Base-by-base conservation (phyloP, 2,888 invertebrate species). In the Gonocerus acuteangulatus region DNA sequence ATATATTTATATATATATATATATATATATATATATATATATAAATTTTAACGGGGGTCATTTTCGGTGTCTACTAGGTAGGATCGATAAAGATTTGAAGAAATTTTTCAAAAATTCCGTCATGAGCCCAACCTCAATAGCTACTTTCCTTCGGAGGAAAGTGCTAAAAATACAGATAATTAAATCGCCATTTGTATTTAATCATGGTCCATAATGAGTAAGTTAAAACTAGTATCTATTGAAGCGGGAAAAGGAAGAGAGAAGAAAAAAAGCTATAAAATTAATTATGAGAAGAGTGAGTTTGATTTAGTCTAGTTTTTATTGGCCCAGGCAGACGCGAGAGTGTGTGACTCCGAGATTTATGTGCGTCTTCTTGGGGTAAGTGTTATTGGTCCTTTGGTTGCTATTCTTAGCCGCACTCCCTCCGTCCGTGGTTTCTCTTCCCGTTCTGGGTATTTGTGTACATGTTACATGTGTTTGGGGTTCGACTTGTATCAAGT, bases 241-340 rank as follows among this genome's bases (percentile, higher is more conserved):
- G 39, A 54, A 54, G 54, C 22, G 34, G 11, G 42, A 19, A 39
- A 42, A 54, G 34, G 21, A 39, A 52, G 13, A 19, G 13, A n/a
- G 19, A 51, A n/a, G 4, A 18, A 34, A 51, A 36, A 52, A 21
- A 19, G 39, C 4, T 15, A 11, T 23, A n/a, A 9, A 22, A 54
- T 54, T 54, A 54, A 54, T 54, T 54, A 54, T 34, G 21, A 39
- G 42, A 54, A 22, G 39, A 42, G 54, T 21, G 54, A 21, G 11
- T 54, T n/a, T 54, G 54, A 54, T 54, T 54, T 54, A 54, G 54
- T 13, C 18, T 1, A 42, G 54, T 54, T 54, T 54, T 54, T 42
- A 54, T 54, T 42, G 42, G 54, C 39, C 21, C 42, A 9, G 47
- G 21, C 21, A 21, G 47, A 47, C 9, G n/a, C 9, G 15, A 39